A percentile compares a stretch with the other conserved stretches of the same genome.
These are phyloP conservation scores for Geophilus truncorum DNA, from an alignment of 2,888 invertebrate species.

Conservation along the genomic window DNA sequence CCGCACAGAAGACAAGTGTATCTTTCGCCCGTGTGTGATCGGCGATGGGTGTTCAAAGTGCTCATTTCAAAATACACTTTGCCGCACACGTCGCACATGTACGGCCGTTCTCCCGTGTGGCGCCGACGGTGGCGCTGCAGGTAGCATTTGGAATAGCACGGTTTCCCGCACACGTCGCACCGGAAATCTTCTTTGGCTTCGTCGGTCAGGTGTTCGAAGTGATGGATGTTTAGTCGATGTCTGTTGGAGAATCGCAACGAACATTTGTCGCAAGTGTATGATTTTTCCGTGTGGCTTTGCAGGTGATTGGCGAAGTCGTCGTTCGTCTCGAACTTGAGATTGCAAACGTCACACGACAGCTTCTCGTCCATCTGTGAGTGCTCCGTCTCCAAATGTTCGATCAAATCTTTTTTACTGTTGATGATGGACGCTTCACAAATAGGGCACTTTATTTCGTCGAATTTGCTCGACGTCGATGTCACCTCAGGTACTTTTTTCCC, in stretches of 20 bases:
- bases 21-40: conserved; percentile 31
- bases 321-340: conserved; percentile 5
- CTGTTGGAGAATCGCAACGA: conserved; percentile 14
- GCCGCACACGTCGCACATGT: conserved; percentile 34
- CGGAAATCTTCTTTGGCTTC: conserved; percentile 33
- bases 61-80: conserved; percentile 34
- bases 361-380: not conserved
- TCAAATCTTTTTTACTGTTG: conserved; percentile 19
- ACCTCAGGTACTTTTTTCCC: not conserved
- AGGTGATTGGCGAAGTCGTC: not conserved
- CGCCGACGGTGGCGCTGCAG: conserved; percentile 30
- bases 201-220: conserved; percentile 31
- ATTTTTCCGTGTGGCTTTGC: conserved; percentile 32
- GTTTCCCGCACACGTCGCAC: conserved; percentile 31
- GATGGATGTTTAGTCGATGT: conserved; percentile 29
- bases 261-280: conserved; percentile 31
- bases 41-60: conserved; percentile 29
- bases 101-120: conserved; percentile 31
- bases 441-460: conserved; percentile 31
- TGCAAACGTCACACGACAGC: conserved; percentile 4
- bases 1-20: conserved; percentile 30
- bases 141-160: conserved; percentile 31
- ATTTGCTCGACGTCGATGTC: not conserved
- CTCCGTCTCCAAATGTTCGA: not conserved
- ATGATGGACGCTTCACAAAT: not conserved